phyloP scores from a whole-genome alignment of 2,797 vertebrate genomes.

The Pseudocheirus occidentalis region DNA sequence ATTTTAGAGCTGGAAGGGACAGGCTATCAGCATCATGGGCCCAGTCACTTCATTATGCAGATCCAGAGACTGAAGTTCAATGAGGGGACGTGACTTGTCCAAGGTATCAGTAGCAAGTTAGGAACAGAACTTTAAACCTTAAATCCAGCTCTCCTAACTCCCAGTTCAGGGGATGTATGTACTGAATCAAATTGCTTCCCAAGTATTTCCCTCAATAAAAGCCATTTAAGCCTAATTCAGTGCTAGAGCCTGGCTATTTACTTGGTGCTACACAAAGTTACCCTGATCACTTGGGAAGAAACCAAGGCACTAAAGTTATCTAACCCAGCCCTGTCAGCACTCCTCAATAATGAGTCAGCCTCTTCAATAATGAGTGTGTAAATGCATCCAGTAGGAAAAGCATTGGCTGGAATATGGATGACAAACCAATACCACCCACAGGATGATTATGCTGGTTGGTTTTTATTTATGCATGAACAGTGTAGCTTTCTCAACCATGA shows the following conservation, averaged over 20 bases:
- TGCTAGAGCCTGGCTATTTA: not conserved
- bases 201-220: not conserved
- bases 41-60: accelerated
- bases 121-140: accelerated
- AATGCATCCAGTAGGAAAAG: not conserved
- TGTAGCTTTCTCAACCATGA: not conserved
- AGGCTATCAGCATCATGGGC: not conserved
- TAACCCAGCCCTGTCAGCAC: not conserved
- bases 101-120: accelerated
- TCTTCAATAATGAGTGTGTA: not conserved
- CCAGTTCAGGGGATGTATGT: too few species aligned
- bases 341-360: not conserved
- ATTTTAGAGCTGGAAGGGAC: too few species aligned
- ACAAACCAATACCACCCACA: not conserved
- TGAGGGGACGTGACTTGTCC: not conserved
- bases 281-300: not conserved
- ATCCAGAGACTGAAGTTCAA: not conserved
- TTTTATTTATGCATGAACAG: not conserved
- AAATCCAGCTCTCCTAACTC: not conserved
- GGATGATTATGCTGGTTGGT: too few species aligned
- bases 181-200: too few species aligned
- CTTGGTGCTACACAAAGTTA: not conserved
- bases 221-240: not conserved
- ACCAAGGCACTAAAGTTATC: not conserved
- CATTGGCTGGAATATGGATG: not conserved